Evolutionary conservation across 2,113 vertebrate species (phyloP).

Genomic region (Halcyon malimbica): DNA sequence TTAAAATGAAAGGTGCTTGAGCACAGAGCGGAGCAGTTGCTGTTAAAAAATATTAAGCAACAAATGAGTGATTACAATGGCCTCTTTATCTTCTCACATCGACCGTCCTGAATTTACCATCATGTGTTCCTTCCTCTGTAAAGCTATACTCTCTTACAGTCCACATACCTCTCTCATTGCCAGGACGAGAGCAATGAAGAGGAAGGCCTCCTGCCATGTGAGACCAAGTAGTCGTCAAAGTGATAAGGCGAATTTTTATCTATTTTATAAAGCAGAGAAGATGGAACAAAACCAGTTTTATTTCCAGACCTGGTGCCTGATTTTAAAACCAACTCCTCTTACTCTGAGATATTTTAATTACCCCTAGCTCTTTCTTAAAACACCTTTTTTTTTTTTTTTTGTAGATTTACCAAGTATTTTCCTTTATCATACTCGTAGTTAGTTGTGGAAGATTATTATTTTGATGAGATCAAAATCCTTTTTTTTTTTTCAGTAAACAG

Average conservation of each 20-base stretch:
- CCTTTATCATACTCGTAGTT: neutral
- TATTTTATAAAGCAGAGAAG: neutral
- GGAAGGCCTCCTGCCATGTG: neutral
- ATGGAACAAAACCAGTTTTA: neutral
- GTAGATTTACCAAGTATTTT: neutral
- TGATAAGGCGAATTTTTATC: neutral
- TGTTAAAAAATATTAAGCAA: neutral
- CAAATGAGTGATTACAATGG: neutral
- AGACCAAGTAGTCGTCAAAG: neutral
- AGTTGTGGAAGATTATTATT: neutral
- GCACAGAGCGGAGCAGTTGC: neutral
- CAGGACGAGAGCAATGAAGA: neutral
- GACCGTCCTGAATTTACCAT: neutral
- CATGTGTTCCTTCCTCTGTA: neutral
- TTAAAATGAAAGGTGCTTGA: neutral
- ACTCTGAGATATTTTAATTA: neutral
- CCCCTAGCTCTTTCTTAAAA: neutral
- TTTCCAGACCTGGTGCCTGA: neutral
- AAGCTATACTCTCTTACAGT: neutral
- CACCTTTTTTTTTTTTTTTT: fast-evolving
- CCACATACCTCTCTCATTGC: neutral
- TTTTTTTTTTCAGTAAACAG: neutral
- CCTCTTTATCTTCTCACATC: neutral
- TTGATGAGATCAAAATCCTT: neutral
- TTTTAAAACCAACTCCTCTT: neutral